Base-by-base conservation (phyloP, 2,888 invertebrate genomes). In the Dinocampus coccinellae region DNA sequence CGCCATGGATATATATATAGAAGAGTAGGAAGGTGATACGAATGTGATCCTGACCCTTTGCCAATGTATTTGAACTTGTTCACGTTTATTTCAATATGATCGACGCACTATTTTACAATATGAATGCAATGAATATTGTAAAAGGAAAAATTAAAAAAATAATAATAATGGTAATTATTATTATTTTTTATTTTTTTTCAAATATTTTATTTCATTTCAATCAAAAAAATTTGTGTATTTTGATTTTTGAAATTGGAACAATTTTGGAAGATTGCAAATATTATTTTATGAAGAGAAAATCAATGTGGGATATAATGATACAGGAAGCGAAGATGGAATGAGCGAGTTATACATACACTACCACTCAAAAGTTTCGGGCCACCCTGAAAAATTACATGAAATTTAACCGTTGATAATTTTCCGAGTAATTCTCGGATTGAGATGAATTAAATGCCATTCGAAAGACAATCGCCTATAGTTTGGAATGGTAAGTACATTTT, bases 191-290 rank as follows among this genome's bases (percentile, higher is more conserved):
- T 42, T 2, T 42, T 42, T 13, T 42, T n/a, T 42, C 42, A 1
- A 13, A 2, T 16, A 42, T 16, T 47, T 47, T 3, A 39, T n/a
- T 39, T 39, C 13, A 13, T n/a, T 39, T 13, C n/a, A 3, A 13
- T 39, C n/a, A n/a, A 39, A n/a, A n/a, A 39, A 13, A 39, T 47
- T 47, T 7, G 9, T n/a, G 1, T 7, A 47, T 47, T 20, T 47
- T 16, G 9, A 47, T 47, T 16, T 16, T 47, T 47, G 20, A 20
- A 47, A 47, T 47, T 39, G 42, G 42, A 42, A 42, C 13, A 62
- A 62, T 62, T 62, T 62, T 39, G 42, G 62, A 60, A 24, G 39
- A 62, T 62, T 42, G 42, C 42, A 62, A 62, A 62, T 62, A 62
- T 62, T 11, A 6, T 62, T 62, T 39, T 39, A 60, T 60, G 33